phyloP scores from a whole-genome alignment of 2,888 invertebrate species.

The Macroteleia sp. region DNA sequence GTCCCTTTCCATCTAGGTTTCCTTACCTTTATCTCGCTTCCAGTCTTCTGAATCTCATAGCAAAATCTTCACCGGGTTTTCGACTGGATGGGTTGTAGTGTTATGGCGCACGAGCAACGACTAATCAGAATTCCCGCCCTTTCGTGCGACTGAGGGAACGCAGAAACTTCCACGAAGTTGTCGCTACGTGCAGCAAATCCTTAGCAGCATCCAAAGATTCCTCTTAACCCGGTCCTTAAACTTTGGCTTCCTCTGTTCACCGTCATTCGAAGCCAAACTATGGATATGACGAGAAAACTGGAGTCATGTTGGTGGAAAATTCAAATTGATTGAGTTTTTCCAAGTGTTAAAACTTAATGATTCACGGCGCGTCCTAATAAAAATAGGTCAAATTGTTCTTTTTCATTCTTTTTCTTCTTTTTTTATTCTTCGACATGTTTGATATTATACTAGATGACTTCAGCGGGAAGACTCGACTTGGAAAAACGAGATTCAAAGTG shows the following conservation, averaged over 20 bases:
- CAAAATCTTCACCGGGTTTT: slow-evolving; percentile 76
- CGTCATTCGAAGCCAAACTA: slow-evolving; percentile 13
- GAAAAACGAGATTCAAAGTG: slow-evolving; percentile 66
- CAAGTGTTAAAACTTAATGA: too few relatives aligned
- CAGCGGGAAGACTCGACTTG: slow-evolving; percentile 45
- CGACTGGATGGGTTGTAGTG: slow-evolving; percentile 81
- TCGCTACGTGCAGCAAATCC: slow-evolving; percentile 82
- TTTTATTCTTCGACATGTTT: too few relatives aligned
- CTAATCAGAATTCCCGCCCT: slow-evolving; percentile 83
- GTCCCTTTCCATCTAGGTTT: too few relatives aligned
- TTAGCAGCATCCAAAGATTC: slow-evolving; percentile 79
- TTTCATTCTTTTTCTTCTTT: slow-evolving; percentile 10
- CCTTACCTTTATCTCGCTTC: slow-evolving; percentile 59
- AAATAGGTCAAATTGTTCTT: too few relatives aligned
- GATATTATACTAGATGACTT: too few relatives aligned
- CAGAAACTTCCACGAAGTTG: slow-evolving; percentile 76
- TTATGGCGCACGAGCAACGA: slow-evolving; percentile 82
- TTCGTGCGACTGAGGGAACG: slow-evolving; percentile 60
- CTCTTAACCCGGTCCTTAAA: slow-evolving; percentile 72
- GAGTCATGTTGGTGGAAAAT: background rate
- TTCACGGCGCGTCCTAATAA: too few relatives aligned
- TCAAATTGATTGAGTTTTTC: slow-evolving; percentile 7
- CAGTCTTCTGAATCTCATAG: slow-evolving; percentile 73
- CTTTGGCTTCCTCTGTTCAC: slow-evolving; percentile 41
- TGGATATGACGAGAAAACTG: slow-evolving; percentile 23